Base-by-base conservation (phyloP, 2,888 invertebrate genomes). In the Drepanosiphum platanoidis region DNA sequence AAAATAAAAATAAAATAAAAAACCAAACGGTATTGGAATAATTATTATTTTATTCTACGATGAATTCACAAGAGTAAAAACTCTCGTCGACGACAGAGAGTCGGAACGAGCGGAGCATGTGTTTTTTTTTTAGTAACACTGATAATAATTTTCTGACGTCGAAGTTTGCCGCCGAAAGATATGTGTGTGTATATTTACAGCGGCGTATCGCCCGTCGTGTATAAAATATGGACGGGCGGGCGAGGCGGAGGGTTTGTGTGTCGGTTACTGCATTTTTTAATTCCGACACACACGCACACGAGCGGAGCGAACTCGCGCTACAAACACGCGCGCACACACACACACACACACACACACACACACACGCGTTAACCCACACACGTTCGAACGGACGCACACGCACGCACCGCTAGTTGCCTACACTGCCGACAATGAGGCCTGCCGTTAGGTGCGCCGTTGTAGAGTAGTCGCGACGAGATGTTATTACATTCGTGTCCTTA, bases 381-480 rank as follows among this genome's bases (percentile, higher is more conserved):
- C 7, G 13, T 5, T 5, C 4, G 30, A 7, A 2, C 34, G 8
- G 27, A 30, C 7, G 22, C 27, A 7, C 9, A 9, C 8, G 15
- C 36, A 8, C 18, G 22, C 15, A 5, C 30, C 61, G 58, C 58
- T 72, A 81, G 81, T 82, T 82, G 81, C 61, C 71, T 72, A 30
- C 81, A 82, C 81, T 71, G 81, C 58, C 9, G 39, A 72, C 71
- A 58, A 72, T 82, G 81, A 72, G 81, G 81, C 81, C 81, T 82
- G 52, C 81, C 81, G 81, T 82, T 82, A 82, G 81, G 81, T 82
- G 81, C 81, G 81, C 81, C 81, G 42, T 72, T 15, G 81, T 81
- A 39, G 71, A 39, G 27, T 18, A n/a, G n/a, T n/a, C 34, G 64
- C 39, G 9, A 30, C 74, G 74, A 46, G 34, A 72, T 36, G 27